Evolutionary conservation across 2,888 invertebrate genomes (phyloP).

Genomic region (Sinopyrophorus schimmeli): DNA sequence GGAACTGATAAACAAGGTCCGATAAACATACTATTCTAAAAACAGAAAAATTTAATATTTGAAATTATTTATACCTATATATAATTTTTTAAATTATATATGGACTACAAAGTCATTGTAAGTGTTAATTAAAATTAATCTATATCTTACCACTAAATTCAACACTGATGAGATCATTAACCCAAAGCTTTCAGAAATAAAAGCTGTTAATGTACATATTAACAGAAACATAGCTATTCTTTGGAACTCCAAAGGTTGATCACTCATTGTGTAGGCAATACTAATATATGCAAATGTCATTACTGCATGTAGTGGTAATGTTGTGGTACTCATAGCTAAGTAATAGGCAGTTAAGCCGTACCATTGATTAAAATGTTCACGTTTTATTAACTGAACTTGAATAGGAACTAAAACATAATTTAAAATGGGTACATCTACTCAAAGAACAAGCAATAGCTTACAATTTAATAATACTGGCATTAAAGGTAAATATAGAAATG

Average conservation of each 20-base stretch:
- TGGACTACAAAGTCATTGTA: too few species aligned
- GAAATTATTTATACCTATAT: neutral
- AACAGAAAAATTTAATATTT: constrained; percentile 33
- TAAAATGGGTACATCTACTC: constrained; percentile 3
- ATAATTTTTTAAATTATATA: too few species aligned
- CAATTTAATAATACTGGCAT: constrained; percentile 79
- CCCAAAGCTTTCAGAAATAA: constrained; percentile 80
- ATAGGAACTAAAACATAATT: constrained; percentile 67
- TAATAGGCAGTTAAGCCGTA: constrained; percentile 80
- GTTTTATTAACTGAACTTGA: constrained; percentile 75
- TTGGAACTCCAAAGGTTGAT: constrained; percentile 73
- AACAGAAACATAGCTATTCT: constrained; percentile 70
- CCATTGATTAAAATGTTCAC: constrained; percentile 87
- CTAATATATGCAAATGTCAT: constrained; percentile 68
- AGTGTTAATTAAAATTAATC: too few species aligned
- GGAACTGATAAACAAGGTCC: constrained; percentile 88
- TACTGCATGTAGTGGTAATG: constrained; percentile 71
- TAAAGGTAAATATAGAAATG: constrained; percentile 81
- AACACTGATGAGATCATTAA: constrained; percentile 73
- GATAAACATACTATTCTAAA: constrained; percentile 84
- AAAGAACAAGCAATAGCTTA: constrained; percentile 58
- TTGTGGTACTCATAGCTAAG: constrained; percentile 71
- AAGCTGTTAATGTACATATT: constrained; percentile 70
- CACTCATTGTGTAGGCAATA: constrained; percentile 74
- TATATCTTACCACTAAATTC: constrained; percentile 77